Base-by-base conservation (phyloP, 2,888 invertebrate species). In the Ligdia adustata region DNA sequence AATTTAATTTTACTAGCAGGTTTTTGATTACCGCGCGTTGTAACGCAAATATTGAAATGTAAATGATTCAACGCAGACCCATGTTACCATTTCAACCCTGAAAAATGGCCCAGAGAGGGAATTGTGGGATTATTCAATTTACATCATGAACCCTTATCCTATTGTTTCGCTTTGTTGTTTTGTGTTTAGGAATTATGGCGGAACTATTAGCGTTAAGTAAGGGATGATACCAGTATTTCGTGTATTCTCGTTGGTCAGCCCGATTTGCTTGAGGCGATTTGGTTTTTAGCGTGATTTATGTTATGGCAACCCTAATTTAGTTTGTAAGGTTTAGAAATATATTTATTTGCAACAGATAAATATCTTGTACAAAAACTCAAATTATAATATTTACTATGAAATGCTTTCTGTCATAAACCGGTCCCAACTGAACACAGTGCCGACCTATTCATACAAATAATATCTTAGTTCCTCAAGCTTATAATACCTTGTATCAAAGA, bases 1-100 rank as follows among this genome's bases (percentile, higher is more conserved):
- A 35, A 35, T 41, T 41, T 27, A 47, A 47, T 47, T 41, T 31
- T 27, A 33, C 31, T 26, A 31, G 26, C 26, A 11, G 18, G 22
- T 31, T 47, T 41, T 47, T 47, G 40, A 47, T 47, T 35, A 41
- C 35, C 14, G 3, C 14, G 18, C 26, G 31, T 32, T 31, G 35
- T 47, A 37, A 47, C 31, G 41, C 32, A 47, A 47, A 41, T 47
- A 47, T 47, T 47, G 47, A 37, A 47, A 37, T 27, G 41, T 47
- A 41, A 41, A 47, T 41, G 31, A 24, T 34, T 29, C 34, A 15
- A 13, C 27, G 9, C 2, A 27, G 26, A 24, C 28, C 29, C 26
- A 14, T 15, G 39, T 29, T 29, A 35, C 35, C 24, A 31, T 46
- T 46, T 34, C 1, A 14, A 24, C 18, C 6, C 2, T 16, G 33